phyloP scores from a whole-genome alignment of 2,888 invertebrate species.

The Meganola albula region DNA sequence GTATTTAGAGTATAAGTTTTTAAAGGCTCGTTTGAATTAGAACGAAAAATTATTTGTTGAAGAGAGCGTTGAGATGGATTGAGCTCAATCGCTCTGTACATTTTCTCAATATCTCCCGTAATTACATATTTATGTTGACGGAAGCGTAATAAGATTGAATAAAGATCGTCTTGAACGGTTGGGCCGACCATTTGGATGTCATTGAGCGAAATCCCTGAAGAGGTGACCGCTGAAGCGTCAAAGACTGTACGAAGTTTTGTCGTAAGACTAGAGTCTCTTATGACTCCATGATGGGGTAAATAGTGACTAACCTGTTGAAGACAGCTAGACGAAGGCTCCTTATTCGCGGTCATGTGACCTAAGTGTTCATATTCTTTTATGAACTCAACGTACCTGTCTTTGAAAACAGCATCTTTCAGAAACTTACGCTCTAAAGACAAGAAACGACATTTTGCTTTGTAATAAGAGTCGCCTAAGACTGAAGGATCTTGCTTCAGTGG shows the following conservation, averaged over 20 bases:
- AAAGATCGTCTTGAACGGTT: conserved; percentile 18
- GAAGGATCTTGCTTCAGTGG: conserved; percentile 17
- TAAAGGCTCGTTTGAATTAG: background rate
- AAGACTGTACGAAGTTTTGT: conserved; percentile 29
- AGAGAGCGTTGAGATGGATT: conserved; percentile 12
- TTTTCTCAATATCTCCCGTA: conserved; percentile 17
- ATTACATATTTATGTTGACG: conserved; percentile 14
- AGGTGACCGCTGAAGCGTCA: conserved; percentile 23
- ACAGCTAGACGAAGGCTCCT: background rate
- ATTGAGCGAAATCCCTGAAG: conserved; percentile 19
- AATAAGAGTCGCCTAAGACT: conserved; percentile 16
- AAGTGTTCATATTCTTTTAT: conserved; percentile 15
- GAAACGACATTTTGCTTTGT: conserved; percentile 16
- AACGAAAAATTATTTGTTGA: conserved; percentile 21
- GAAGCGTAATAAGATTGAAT: conserved; percentile 19
- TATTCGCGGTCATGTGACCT: conserved; percentile 5
- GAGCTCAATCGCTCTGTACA: conserved; percentile 15
- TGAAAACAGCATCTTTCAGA: background rate
- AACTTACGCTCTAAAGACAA: conserved; percentile 9
- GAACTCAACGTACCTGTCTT: conserved; percentile 11
- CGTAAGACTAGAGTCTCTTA: conserved; percentile 17
- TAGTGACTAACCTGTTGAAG: conserved; percentile 3
- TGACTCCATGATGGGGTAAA: conserved; percentile 28
- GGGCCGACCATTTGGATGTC: conserved; percentile 18
- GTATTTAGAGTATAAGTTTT: conserved; percentile 10